Conservation (phyloP, 2,888 invertebrate species). For the Ectropis crepuscularia region DNA sequence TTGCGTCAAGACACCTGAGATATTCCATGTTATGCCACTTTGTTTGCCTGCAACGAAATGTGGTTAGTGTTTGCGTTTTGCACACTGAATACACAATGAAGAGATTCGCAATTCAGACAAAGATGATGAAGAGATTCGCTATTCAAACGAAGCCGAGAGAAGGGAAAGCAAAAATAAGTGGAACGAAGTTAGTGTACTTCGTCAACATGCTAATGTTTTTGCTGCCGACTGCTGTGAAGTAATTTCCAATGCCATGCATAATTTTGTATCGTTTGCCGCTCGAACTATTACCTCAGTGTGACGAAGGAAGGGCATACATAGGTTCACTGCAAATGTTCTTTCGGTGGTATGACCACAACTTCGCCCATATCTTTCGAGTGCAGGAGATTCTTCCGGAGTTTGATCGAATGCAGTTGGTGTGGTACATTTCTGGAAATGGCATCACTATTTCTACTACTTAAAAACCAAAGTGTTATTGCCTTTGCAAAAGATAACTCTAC, state of each 20-base stretch:
- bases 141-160: constrained; percentile 16
- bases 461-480: too few species aligned
- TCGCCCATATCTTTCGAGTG: too few species aligned
- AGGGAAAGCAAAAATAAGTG: constrained; percentile 13
- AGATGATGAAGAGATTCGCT: constrained; percentile 17
- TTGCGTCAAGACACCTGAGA: constrained; percentile 11
- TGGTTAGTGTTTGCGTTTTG: constrained; percentile 24
- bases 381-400: too few species aligned
- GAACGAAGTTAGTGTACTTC: not conserved
- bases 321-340: too few species aligned
- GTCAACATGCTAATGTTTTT: not conserved
- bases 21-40: constrained; percentile 15
- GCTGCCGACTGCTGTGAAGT: constrained; percentile 2
- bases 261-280: constrained; percentile 1
- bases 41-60: constrained; percentile 21
- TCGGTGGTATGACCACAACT: too few species aligned
- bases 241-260: constrained; percentile 6
- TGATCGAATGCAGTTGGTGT: too few species aligned
- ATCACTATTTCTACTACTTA: too few species aligned
- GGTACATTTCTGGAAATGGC: too few species aligned
- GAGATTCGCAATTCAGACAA: constrained; percentile 4
- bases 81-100: constrained; percentile 27
- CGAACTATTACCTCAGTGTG: not conserved
- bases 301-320: too few species aligned
- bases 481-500: too few species aligned